These are phyloP conservation scores for Trogon surrucura DNA, from an alignment of 2,113 vertebrate genomes.

Conservation along the genomic window DNA sequence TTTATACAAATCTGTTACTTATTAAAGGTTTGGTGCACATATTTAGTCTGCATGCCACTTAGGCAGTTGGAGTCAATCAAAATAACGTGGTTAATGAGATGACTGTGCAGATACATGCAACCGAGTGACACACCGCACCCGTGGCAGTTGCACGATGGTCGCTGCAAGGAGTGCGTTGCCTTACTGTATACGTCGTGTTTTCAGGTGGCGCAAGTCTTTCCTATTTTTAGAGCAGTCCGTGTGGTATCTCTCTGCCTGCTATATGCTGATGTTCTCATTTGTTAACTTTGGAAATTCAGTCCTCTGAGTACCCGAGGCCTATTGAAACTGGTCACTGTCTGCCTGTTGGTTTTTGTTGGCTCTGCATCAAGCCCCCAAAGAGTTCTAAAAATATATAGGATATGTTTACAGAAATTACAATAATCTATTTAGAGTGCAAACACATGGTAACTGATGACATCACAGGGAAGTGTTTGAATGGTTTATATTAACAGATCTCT, in stretches of 20 bases:
- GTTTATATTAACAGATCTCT: slow-evolving; percentile 24
- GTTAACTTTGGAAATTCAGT: not conserved
- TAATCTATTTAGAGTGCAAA: slow-evolving; percentile 55
- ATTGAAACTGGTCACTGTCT: slow-evolving; percentile 34
- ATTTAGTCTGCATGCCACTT: slow-evolving; percentile 11
- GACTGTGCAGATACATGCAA: not conserved
- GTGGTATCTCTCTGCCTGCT: not conserved
- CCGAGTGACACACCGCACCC: not conserved
- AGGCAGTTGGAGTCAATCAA: not conserved
- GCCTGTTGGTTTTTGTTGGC: not conserved
- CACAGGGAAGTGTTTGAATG: slow-evolving; percentile 13
- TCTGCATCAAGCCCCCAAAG: not conserved
- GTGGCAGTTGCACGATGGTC: not conserved
- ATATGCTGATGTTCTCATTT: not conserved
- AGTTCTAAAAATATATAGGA: slow-evolving; percentile 50
- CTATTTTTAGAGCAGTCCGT: not conserved
- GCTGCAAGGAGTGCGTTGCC: not conserved
- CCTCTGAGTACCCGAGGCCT: not conserved
- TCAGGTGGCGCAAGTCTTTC: not conserved
- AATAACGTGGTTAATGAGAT: not conserved
- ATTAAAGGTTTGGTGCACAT: not conserved
- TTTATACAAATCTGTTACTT: slow-evolving; percentile 30
- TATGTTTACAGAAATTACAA: slow-evolving; percentile 52
- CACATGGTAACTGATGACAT: slow-evolving; percentile 34
- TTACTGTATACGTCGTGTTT: not conserved